Conservation (phyloP, 37 sponge, comb jelly and placozoan species). For the Theonella swinhoei region DNA sequence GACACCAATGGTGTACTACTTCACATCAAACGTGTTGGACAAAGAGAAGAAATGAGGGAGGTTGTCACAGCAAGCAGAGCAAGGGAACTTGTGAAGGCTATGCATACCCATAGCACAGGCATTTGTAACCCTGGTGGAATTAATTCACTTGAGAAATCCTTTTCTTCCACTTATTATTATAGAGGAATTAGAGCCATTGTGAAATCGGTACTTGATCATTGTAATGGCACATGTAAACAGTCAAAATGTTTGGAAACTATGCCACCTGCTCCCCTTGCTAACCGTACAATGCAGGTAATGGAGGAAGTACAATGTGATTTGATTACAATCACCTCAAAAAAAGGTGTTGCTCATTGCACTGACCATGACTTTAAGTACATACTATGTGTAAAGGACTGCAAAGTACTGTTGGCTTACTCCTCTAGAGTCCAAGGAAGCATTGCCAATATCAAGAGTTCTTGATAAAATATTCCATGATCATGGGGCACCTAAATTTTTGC, state of each 20-base stretch:
- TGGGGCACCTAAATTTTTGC: constrained; percentile 7
- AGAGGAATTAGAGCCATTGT: constrained; percentile 2
- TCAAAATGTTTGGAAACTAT: constrained; percentile 1
- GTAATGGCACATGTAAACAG: constrained; percentile 23
- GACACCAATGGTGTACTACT: neutral
- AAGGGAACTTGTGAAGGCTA: neutral
- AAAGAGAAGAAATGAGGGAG: neutral
- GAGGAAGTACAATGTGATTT: constrained; percentile 20
- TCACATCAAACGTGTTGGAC: neutral
- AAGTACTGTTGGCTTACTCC: constrained; percentile 30
- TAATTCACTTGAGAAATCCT: neutral
- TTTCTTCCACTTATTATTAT: constrained; percentile 19
- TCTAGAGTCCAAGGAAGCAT: constrained; percentile 20
- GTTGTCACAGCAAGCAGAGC: neutral
- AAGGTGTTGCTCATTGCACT: neutral
- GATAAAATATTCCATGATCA: constrained; percentile 1
- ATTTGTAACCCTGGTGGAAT: constrained; percentile 2
- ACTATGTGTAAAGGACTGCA: neutral
- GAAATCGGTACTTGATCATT: neutral
- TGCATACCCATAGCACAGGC: neutral
- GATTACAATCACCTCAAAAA: constrained; percentile 6
- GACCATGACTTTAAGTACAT: constrained; percentile 8
- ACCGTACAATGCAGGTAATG: constrained; percentile 19
- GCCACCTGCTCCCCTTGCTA: constrained; percentile 9
- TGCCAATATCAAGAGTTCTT: neutral